Evolutionary conservation across 2,797 vertebrate species (phyloP), one percentile per base, ranked within the genome.

Genomic region (Channallabes apus): DNA sequence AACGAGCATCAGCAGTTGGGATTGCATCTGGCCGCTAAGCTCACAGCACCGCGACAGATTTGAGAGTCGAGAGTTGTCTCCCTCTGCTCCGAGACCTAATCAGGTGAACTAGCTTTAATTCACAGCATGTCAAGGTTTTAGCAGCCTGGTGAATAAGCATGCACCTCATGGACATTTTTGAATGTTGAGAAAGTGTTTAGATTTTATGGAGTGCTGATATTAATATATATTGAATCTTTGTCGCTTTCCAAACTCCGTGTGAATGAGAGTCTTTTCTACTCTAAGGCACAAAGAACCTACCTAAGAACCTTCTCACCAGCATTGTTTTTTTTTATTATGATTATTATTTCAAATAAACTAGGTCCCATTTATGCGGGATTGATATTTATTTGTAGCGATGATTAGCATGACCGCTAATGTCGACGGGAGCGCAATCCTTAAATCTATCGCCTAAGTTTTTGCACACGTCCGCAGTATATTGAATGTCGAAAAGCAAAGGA

Each of bases 301-400:
- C 95, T 95, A 95, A 81, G 64, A 59, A 68, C 83, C 62, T 72
- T 61, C 71, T 73, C 59, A 27, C 62, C 58, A 38, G n/a, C 14
- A 4, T 87, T 94, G 90, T 91, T n/a, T n/a, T n/a, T n/a, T n/a
- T n/a, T n/a, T n/a, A n/a, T n/a, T n/a, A n/a, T n/a, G n/a, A n/a
- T 92, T 92, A 92, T 88, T 93, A 87, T 93, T 93, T 90, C 92
- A 93, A 93, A 91, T 89, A 90, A 93, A 91, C 90, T 87, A 73
- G 79, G 90, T 93, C 91, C 84, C 62, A 54, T 86, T 89, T 91
- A 88, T 72, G 72, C 88, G 89, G 91, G 92, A 92, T 91, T 91
- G 87, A 91, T 93, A 95, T 95, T 95, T 96, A 95, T 96, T 80
- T 95, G 88, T 91, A 89, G 89, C 90, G 90, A 94, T 88, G 88